phyloP scores from a whole-genome alignment of 2,113 vertebrate genomes.

The Onychorhynchus coronatus region DNA sequence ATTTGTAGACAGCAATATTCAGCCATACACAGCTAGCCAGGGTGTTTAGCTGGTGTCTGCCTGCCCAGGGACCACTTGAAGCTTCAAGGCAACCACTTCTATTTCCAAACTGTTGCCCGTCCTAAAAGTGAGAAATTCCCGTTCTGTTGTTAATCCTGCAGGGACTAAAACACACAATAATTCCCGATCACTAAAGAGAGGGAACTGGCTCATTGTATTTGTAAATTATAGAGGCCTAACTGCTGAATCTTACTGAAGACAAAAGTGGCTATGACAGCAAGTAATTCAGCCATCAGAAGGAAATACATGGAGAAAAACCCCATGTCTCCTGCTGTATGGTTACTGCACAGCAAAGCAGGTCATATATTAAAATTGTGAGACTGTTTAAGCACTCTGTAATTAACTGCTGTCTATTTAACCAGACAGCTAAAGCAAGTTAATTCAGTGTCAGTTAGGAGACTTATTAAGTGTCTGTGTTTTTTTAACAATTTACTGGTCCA shows the following conservation, averaged over 20 bases:
- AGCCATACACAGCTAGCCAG: neutral
- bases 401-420: conserved; percentile 74
- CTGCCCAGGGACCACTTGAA: neutral
- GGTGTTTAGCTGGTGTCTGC: neutral
- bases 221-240: neutral
- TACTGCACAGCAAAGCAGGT: conserved; percentile 41
- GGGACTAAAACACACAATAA: neutral
- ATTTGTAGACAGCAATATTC: neutral
- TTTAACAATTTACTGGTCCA: conserved; percentile 73
- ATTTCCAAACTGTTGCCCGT: neutral
- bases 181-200: neutral
- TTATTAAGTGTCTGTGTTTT: conserved; percentile 71
- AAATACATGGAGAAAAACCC: neutral
- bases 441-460: conserved; percentile 73
- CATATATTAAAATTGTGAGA: conserved; percentile 65
- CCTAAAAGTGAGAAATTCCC: neutral
- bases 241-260: neutral
- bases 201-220: neutral
- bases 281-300: neutral
- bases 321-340: neutral
- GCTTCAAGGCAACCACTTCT: fast-evolving
- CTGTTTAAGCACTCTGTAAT: conserved; percentile 70
- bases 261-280: neutral
- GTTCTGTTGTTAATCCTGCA: neutral
- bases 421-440: conserved; percentile 72